Evolutionary conservation across 1,140 invertebrate species (phyloP).

Genomic region (Mesaphorura yosii): DNA sequence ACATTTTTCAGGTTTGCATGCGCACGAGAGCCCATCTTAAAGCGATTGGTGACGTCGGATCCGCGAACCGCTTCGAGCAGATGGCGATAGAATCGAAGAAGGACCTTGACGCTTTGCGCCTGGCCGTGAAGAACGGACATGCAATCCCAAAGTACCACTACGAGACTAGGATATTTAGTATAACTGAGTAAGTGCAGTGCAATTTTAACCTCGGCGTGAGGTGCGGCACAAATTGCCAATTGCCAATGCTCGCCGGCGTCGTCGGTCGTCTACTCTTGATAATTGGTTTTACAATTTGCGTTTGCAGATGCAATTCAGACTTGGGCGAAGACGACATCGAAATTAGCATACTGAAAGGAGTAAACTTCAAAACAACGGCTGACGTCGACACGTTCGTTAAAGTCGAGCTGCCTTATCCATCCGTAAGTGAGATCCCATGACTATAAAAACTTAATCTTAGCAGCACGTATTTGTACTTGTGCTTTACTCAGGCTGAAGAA

Average conservation of each 20-base stretch:
- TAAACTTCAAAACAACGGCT: conserved; percentile 72
- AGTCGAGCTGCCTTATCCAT: conserved; percentile 83
- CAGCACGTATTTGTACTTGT: too few relatives aligned
- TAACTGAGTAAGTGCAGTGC: conserved; percentile 28
- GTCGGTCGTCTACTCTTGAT: too few relatives aligned
- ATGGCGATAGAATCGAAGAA: conserved; percentile 68
- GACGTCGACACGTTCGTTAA: conserved; percentile 90
- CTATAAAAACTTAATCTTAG: too few relatives aligned
- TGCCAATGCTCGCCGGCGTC: too few relatives aligned
- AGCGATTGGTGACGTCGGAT: conserved; percentile 82
- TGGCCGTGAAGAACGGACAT: conserved; percentile 49
- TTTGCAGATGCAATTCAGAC: conserved; percentile 69
- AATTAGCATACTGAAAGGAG: conserved; percentile 69
- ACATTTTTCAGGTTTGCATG: conserved; percentile 61
- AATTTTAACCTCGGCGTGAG: too few relatives aligned
- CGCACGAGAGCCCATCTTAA: conserved; percentile 78
- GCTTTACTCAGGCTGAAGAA: conserved; percentile 55
- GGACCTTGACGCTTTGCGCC: conserved; percentile 74
- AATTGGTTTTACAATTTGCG: conserved; percentile 16
- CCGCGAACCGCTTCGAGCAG: conserved; percentile 78
- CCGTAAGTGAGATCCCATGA: conserved; percentile 52
- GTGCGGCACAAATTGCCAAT: too few relatives aligned
- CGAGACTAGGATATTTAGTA: conserved; percentile 49
- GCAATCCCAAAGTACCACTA: conserved; percentile 80
- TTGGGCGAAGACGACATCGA: conserved; percentile 82